phyloP scores from a whole-genome alignment of 2,888 invertebrate species.

The Tetragonula carbonaria region DNA sequence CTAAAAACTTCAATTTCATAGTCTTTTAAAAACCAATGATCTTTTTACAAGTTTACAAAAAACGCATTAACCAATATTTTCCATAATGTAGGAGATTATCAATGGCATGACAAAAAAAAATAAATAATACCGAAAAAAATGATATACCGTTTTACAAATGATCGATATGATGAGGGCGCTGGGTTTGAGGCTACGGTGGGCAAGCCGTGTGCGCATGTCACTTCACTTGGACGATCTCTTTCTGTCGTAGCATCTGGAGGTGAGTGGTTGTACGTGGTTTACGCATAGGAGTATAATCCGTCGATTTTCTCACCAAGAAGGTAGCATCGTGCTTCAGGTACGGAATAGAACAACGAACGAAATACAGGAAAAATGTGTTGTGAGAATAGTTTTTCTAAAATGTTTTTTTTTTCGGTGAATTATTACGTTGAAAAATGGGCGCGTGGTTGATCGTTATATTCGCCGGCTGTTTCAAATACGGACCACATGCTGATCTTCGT shows the following conservation, averaged over 20 bases:
- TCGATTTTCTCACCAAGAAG: constrained; percentile 65
- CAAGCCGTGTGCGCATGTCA: constrained; percentile 82
- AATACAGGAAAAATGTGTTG: constrained; percentile 70
- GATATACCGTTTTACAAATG: constrained; percentile 43
- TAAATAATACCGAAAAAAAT: neutral
- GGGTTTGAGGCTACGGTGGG: constrained; percentile 72
- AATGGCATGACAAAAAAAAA: neutral
- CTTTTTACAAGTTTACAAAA: neutral
- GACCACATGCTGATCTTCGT: constrained; percentile 48
- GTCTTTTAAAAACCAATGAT: neutral
- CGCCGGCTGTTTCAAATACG: constrained; percentile 57
- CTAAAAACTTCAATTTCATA: constrained; percentile 16
- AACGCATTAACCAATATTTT: neutral
- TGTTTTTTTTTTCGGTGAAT: constrained; percentile 46
- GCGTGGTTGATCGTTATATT: constrained; percentile 62
- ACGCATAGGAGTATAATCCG: constrained; percentile 74
- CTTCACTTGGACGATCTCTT: constrained; percentile 81
- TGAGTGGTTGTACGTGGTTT: constrained; percentile 81
- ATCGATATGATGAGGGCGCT: constrained; percentile 73
- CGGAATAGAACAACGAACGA: constrained; percentile 71
- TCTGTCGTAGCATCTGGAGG: constrained; percentile 83
- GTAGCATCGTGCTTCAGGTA: constrained; percentile 76
- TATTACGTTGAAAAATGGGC: constrained; percentile 51
- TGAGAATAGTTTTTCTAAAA: constrained; percentile 73
- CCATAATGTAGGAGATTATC: neutral